Percentiles rank a stretch among this genome's conserved stretches.
Evolutionary conservation across 1,140 invertebrate genomes (phyloP).

Genomic region (Polypedilum pembai): DNA sequence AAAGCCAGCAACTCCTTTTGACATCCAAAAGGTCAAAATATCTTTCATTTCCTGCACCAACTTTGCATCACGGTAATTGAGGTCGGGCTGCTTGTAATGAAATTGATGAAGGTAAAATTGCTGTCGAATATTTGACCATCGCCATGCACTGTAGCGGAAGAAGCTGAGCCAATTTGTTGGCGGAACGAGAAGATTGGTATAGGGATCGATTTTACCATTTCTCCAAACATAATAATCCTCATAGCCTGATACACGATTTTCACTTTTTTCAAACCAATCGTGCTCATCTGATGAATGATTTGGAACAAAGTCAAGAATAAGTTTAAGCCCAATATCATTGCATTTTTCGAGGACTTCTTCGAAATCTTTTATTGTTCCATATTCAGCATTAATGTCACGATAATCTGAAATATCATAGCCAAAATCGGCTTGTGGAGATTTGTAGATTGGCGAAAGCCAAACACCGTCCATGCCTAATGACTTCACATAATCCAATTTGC

Average conservation of each 20-base stretch:
- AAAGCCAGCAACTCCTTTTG: conserved; percentile 67
- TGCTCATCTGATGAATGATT: conserved; percentile 59
- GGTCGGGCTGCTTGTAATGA: conserved; percentile 50
- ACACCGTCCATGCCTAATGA: conserved; percentile 58
- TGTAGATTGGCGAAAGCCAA: conserved; percentile 55
- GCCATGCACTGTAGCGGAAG: conserved; percentile 58
- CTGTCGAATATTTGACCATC: conserved; percentile 46
- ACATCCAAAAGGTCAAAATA: conserved; percentile 59
- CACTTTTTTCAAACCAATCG: conserved; percentile 55
- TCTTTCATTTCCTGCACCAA: conserved; percentile 55
- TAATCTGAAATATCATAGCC: conserved; percentile 25
- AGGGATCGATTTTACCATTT: conserved; percentile 44
- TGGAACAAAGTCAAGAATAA: conserved; percentile 61
- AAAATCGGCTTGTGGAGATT: conserved; percentile 47
- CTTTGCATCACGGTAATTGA: conserved; percentile 54
- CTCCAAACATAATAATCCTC: conserved; percentile 58
- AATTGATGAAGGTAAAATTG: conserved; percentile 62
- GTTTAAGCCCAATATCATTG: conserved; percentile 44
- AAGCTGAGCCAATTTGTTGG: conserved; percentile 57
- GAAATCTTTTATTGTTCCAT: not conserved
- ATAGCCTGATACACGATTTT: conserved; percentile 49
- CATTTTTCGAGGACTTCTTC: not conserved
- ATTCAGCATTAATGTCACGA: not conserved
- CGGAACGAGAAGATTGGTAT: conserved; percentile 35
- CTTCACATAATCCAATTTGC: conserved; percentile 56